These are phyloP conservation scores for Muricea muricata DNA, from an alignment of 92 coral and sea anemone species.

Conservation along the genomic window DNA sequence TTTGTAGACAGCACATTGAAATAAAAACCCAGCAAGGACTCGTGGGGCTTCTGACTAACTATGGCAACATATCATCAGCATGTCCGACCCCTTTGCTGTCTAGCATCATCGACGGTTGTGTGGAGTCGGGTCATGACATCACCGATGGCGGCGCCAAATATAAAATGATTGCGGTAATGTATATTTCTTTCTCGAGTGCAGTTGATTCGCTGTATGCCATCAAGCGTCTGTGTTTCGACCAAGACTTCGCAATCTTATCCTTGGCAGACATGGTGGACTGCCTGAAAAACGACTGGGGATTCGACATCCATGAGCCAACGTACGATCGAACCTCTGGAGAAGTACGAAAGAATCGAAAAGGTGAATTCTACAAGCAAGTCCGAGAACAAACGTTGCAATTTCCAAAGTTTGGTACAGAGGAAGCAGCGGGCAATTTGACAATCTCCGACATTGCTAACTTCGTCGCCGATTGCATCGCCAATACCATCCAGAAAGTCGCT, in stretches of 20 bases:
- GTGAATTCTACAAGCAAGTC: too few species aligned
- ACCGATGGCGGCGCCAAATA: too few species aligned
- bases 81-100: conserved; percentile 84
- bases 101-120: conserved; percentile 69
- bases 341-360: conserved; percentile 69
- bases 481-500: conserved; percentile 50
- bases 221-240: too few species aligned
- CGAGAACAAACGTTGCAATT: too few species aligned
- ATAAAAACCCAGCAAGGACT: conserved; percentile 64
- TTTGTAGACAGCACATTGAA: conserved; percentile 56
- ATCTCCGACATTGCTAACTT: conserved; percentile 63
- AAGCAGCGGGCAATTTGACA: conserved; percentile 54
- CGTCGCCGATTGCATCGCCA: conserved; percentile 32
- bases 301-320: conserved; percentile 70
- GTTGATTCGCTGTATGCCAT: conserved; percentile 79
- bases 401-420: conserved; percentile 80
- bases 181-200: conserved; percentile 62
- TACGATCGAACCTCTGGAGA: conserved; percentile 67
- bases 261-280: too few species aligned
- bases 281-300: conserved; percentile 90
- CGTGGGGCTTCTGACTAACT: conserved; percentile 67
- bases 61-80: conserved; percentile 70
- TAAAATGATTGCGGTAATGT: conserved; percentile 71
- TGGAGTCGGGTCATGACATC: too few species aligned
- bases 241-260: too few species aligned